Percentiles rank a stretch among this genome's conserved stretches.
These are phyloP conservation scores for Myotis planiceps DNA, from an alignment of 2,797 vertebrate genomes.

Conservation along the genomic window DNA sequence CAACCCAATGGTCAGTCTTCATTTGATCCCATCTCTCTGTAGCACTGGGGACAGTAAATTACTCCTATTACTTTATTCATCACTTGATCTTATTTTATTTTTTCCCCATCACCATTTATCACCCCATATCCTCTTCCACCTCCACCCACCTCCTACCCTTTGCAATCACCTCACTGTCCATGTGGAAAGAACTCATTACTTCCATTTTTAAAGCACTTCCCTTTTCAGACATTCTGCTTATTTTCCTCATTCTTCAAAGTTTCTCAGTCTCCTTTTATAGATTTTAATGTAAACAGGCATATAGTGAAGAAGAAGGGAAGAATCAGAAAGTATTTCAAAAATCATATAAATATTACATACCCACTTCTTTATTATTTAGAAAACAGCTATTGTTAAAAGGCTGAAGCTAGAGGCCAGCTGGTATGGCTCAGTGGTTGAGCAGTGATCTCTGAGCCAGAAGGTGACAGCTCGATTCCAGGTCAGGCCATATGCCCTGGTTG, in stretches of 20 bases:
- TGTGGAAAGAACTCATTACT: background rate
- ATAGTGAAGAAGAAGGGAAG: background rate
- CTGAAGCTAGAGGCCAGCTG: background rate
- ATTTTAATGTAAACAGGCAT: background rate
- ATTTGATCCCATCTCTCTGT: background rate
- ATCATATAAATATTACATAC: background rate
- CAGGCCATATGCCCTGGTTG: too few relatives aligned
- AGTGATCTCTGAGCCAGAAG: too few relatives aligned
- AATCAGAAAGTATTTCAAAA: background rate
- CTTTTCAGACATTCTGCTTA: background rate
- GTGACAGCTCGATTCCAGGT: too few relatives aligned
- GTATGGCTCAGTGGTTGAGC: too few relatives aligned
- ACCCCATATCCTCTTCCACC: background rate
- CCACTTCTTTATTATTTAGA: background rate
- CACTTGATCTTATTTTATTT: background rate
- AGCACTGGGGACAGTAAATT: background rate
- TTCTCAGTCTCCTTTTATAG: background rate
- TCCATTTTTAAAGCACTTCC: background rate
- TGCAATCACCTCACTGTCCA: background rate
- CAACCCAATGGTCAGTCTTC: too few relatives aligned
- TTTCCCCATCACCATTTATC: background rate
- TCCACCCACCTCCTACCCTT: background rate
- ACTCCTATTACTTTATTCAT: background rate
- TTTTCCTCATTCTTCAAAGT: background rate
- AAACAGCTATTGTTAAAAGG: background rate